A percentile compares a stretch with the other conserved stretches of the same genome.
Conservation (phyloP, 2,113 vertebrate species). For the Brachyhypopomus occidentalis region DNA sequence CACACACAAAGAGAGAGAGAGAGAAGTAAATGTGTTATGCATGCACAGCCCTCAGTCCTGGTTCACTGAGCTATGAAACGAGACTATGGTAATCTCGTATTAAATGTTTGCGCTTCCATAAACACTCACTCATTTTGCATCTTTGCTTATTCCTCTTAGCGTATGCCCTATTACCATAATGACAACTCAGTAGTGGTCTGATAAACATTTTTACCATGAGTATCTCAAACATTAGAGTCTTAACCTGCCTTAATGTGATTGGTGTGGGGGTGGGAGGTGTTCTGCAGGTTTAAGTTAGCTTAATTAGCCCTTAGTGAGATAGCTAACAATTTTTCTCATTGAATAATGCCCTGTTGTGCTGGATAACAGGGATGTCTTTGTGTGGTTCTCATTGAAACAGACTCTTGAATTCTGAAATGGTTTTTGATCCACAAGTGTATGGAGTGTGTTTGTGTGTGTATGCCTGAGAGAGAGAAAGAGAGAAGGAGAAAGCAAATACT, state of each 20-base stretch:
- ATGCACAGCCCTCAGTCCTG: constrained; percentile 61
- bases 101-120: constrained; percentile 68
- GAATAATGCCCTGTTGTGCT: constrained; percentile 14
- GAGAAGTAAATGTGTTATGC: constrained; percentile 60
- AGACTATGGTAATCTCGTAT: constrained; percentile 72
- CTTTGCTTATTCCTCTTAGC: constrained; percentile 63
- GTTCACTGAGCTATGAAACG: constrained; percentile 72
- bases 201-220: constrained; percentile 48
- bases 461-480: background rate
- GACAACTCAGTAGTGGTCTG: constrained; percentile 50
- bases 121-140: constrained; percentile 62
- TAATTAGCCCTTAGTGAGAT: constrained; percentile 36
- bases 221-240: background rate
- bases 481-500: background rate
- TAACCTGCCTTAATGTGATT: constrained; percentile 12
- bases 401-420: too few relatives aligned
- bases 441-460: background rate
- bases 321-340: constrained; percentile 5
- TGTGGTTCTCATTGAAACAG: background rate
- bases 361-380: constrained; percentile 26
- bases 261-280: background rate
- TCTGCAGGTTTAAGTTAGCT: constrained; percentile 27
- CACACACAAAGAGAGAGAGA: constrained; percentile 41
- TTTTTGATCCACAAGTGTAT: background rate
- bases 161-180: constrained; percentile 70